A percentile compares a stretch with the other conserved stretches of the same genome.
These are phyloP conservation scores for Hippocampus zosterae DNA, from an alignment of 2,113 vertebrate genomes.

Conservation along the genomic window DNA sequence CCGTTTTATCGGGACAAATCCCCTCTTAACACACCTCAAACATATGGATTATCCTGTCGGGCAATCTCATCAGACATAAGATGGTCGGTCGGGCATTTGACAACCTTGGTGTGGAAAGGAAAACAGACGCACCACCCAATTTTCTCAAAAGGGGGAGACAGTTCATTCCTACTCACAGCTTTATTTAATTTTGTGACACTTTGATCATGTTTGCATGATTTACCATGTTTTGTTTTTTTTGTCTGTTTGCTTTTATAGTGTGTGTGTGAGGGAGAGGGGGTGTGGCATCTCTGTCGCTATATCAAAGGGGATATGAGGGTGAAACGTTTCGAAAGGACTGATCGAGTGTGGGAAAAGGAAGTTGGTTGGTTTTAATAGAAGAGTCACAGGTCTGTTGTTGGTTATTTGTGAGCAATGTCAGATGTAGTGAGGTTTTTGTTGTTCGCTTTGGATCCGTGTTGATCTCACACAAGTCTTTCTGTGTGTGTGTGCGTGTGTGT, in stretches of 20 bases:
- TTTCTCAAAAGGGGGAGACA: neutral
- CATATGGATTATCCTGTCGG: too few species aligned
- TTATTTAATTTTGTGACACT: neutral
- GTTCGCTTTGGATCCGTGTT: neutral
- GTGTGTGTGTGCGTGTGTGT: neutral
- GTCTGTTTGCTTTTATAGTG: neutral
- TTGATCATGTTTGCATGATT: neutral
- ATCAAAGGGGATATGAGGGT: neutral
- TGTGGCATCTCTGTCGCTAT: neutral
- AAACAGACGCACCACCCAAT: neutral
- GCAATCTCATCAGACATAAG: too few species aligned
- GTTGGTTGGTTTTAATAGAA: neutral
- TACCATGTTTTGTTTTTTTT: neutral
- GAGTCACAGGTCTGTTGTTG: conserved; percentile 1
- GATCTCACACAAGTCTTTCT: conserved; percentile 11
- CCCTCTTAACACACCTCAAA: neutral
- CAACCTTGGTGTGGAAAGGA: too few species aligned
- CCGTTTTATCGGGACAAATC: neutral
- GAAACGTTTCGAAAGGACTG: neutral
- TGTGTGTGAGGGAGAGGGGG: neutral
- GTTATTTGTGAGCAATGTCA: neutral
- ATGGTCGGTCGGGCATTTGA: too few species aligned
- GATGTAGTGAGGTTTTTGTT: conserved; percentile 4
- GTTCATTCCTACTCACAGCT: neutral
- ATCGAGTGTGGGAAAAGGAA: neutral